These are phyloP conservation scores for Prinia subflava DNA, from an alignment of 2,113 vertebrate genomes.

Conservation along the genomic window DNA sequence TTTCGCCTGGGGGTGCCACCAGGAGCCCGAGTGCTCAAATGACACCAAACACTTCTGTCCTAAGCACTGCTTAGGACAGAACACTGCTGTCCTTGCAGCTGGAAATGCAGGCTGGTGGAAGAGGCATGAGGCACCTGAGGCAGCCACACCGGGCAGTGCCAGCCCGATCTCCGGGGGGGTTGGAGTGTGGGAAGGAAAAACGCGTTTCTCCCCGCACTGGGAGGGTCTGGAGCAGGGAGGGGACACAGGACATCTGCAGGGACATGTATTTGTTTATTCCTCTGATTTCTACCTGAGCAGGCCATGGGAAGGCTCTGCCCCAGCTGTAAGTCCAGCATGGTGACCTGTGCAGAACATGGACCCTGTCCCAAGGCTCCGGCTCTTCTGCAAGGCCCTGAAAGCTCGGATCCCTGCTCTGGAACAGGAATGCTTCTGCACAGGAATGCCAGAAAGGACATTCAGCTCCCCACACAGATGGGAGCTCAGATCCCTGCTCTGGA, in stretches of 20 bases:
- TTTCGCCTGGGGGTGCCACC: neutral
- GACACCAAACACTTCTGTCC: neutral
- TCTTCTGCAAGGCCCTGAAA: accelerated
- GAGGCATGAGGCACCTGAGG: neutral
- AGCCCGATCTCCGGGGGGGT: accelerated
- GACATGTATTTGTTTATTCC: neutral
- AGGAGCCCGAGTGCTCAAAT: neutral
- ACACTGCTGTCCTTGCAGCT: neutral
- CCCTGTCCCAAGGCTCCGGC: accelerated
- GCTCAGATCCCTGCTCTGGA: accelerated
- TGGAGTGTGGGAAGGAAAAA: neutral
- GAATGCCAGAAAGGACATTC: neutral
- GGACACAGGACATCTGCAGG: neutral
- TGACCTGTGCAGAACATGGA: accelerated
- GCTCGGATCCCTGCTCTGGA: accelerated
- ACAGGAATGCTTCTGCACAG: neutral
- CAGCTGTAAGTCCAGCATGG: accelerated
- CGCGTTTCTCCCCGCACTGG: neutral
- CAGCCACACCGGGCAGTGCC: accelerated
- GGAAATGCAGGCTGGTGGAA: neutral
- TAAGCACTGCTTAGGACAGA: no score
- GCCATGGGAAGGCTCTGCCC: neutral
- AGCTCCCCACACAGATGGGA: neutral
- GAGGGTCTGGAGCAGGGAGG: neutral
- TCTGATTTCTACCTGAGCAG: neutral